Evolutionary conservation across 2,888 invertebrate genomes (phyloP).

Genomic region (Pristionchus mayeri): DNA sequence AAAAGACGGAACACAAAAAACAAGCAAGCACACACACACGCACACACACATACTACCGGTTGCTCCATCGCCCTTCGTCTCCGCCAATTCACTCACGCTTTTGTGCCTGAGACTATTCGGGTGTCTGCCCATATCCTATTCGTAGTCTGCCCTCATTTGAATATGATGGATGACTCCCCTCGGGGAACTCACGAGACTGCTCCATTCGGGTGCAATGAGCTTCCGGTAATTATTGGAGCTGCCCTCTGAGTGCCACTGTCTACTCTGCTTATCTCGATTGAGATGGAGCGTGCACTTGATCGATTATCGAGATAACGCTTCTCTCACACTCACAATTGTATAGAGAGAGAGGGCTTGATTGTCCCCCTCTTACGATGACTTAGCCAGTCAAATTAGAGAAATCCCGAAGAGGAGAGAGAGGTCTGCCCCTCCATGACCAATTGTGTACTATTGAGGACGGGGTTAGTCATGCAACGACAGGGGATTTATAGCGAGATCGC

Average conservation of each 20-base stretch:
- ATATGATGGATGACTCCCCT: slow-evolving; percentile 17
- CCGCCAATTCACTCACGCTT: not conserved
- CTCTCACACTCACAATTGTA: not conserved
- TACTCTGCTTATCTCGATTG: slow-evolving; percentile 8
- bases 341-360: slow-evolving; percentile 38
- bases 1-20: slow-evolving; percentile 30
- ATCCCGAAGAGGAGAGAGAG: slow-evolving; percentile 19
- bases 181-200: not conserved
- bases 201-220: not conserved
- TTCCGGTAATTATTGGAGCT: slow-evolving; percentile 7
- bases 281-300: slow-evolving; percentile 1
- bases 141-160: not conserved
- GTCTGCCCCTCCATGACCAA: slow-evolving; percentile 18
- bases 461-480: not conserved
- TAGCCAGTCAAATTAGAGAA: slow-evolving; percentile 39
- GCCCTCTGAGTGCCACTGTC: not conserved
- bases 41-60: slow-evolving; percentile 23
- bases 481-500: not conserved
- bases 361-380: slow-evolving; percentile 37
- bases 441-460: slow-evolving; percentile 30
- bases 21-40: slow-evolving; percentile 33
- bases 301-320: slow-evolving; percentile 1
- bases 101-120: not conserved
- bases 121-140: too few relatives aligned
- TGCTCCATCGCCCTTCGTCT: slow-evolving; percentile 11